These are phyloP conservation scores for Myotis pilosus DNA, from an alignment of 2,797 vertebrate genomes.

Conservation along the genomic window DNA sequence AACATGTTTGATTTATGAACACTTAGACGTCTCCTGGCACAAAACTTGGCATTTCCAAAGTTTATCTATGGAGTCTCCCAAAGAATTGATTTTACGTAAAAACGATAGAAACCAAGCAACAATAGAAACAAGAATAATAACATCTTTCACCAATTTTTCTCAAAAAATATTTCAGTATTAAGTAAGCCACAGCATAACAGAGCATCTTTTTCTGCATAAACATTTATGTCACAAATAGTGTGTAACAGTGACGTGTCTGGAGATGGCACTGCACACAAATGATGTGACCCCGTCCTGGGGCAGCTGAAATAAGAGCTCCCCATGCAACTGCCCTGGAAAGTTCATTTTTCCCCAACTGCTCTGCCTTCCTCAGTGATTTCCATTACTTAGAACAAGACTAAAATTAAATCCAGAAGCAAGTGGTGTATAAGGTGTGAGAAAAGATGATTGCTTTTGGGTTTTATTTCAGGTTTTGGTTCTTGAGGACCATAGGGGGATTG, in stretches of 20 bases:
- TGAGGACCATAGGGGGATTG: no score
- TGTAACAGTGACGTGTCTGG: background rate
- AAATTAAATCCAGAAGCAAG: background rate
- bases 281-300: background rate
- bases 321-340: accelerated
- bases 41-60: background rate
- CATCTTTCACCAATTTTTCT: background rate
- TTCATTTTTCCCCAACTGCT: background rate
- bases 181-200: background rate
- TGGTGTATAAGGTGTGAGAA: background rate
- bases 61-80: background rate
- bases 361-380: background rate
- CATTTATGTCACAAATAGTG: background rate
- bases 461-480: background rate
- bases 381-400: background rate
- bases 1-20: background rate
- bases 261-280: background rate
- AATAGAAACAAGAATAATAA: background rate
- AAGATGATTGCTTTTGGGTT: background rate
- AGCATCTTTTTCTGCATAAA: background rate
- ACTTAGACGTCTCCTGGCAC: background rate
- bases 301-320: no score
- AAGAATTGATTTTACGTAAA: background rate
- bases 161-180: background rate
- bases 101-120: background rate